Conservation (phyloP, 2,797 vertebrate species). For the Furcifer pardalis region DNA sequence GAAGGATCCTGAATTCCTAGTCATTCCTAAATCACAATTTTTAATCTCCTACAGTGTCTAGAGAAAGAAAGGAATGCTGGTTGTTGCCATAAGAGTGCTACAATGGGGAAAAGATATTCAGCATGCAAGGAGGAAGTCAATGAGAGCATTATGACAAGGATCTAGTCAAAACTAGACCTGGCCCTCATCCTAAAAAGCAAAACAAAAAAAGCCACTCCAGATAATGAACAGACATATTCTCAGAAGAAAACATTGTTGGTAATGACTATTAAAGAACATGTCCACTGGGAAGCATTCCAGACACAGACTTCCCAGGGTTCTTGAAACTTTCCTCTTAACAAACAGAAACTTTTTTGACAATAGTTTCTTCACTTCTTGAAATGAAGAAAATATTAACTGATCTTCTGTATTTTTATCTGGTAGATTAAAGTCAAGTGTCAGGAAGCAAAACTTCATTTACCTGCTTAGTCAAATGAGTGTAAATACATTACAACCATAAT, state of each 20-base stretch:
- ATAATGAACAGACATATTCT: background rate
- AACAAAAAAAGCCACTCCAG: background rate
- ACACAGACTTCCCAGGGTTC: background rate
- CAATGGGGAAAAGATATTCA: background rate
- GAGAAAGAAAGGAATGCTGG: background rate
- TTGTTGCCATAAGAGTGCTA: background rate
- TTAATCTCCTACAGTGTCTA: no score
- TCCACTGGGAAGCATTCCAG: background rate
- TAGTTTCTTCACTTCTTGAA: background rate
- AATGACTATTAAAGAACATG: background rate
- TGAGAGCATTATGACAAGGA: background rate
- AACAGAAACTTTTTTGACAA: background rate
- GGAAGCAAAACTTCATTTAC: slow-evolving; percentile 11
- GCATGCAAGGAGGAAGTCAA: background rate
- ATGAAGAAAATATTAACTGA: no score
- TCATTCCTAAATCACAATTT: no score
- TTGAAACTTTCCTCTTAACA: no score
- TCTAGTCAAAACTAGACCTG: background rate
- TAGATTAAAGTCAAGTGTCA: slow-evolving; percentile 12
- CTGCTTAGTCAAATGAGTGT: background rate
- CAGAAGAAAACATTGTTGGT: background rate
- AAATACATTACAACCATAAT: slow-evolving; percentile 14
- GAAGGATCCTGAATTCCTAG: no score
- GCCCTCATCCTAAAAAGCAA: background rate
- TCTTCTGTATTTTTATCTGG: slow-evolving; percentile 23